Conservation (phyloP, 2,113 vertebrate species). For the Hiodon tergisus region DNA sequence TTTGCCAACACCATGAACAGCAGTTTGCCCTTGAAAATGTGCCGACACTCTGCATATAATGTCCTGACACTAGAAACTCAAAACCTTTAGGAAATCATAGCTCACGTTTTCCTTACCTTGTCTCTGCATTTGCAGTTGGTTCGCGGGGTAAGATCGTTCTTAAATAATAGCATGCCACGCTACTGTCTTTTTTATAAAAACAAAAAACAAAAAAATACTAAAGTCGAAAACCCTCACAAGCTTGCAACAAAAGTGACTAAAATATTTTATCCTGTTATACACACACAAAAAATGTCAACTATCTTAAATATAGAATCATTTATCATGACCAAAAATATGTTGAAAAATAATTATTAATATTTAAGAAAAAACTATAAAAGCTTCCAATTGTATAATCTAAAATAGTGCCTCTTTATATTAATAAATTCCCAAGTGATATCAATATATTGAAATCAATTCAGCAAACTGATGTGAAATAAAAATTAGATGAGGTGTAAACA, state of each 20-base stretch:
- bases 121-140: conserved; percentile 22
- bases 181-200: neutral
- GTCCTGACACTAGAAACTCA: conserved; percentile 71
- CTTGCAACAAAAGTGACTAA: no score
- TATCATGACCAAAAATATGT: neutral
- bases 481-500: neutral
- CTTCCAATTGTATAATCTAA: neutral
- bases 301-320: neutral
- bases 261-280: neutral
- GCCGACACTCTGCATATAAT: conserved; percentile 71
- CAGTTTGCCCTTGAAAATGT: conserved; percentile 71
- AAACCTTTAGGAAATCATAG: conserved; percentile 61
- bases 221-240: no score
- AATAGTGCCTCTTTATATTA: neutral
- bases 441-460: neutral
- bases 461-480: neutral
- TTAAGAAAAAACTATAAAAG: neutral
- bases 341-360: neutral
- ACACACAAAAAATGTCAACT: conserved; percentile 1
- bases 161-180: neutral
- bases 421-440: neutral
- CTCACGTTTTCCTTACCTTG: conserved; percentile 44
- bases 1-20: conserved; percentile 51
- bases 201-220: neutral
- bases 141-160: neutral